Base-by-base conservation (phyloP, 35 echinoderm and acorn worm genomes). In the Ophioderma brevispina region DNA sequence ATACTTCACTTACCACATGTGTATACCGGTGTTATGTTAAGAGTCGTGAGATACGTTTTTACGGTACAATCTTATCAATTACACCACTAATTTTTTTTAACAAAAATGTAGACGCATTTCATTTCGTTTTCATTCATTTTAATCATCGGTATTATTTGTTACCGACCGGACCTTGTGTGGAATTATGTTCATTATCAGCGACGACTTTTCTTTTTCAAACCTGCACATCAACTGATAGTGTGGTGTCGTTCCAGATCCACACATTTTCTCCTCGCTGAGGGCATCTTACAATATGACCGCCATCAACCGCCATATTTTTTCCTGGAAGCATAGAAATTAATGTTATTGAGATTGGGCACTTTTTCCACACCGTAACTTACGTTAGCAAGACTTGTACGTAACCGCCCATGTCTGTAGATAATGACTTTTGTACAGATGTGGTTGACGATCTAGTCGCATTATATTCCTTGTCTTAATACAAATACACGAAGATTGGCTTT, bases 151-250 rank as follows among this genome's bases (percentile, higher is more conserved):
- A n/a, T n/a, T n/a, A n/a, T n/a, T n/a, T n/a, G n/a, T n/a, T n/a
- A n/a, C n/a, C n/a, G n/a, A n/a, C n/a, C n/a, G 17, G 76, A 8
- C 8, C 46, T 52, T 78, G 15, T 17, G 15, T n/a, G 31, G 35
- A 32, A 78, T 78, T 78, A 17, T 78, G 18, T 15, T 31, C 15
- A n/a, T 19, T 31, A 31, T 36, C 19, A n/a, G 30, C 18, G 19
- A 39, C 21, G 18, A 35, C 13, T 33, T 76, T 77, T n/a, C n/a
- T n/a, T n/a, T n/a, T n/a, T n/a, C n/a, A n/a, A n/a, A 95, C 94
- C 90, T 96, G 90, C 59, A 90, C 86, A 81, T 92, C 90, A 8
- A 96, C 94, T 38, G 87, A 90, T 35, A 86, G 83, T 0, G 90
- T 77, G 25, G 90, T 90, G 10, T 33, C 80, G 36, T 96, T 14